These are phyloP conservation scores for Tyrannus savana DNA, from an alignment of 2,113 vertebrate genomes.

Conservation along the genomic window DNA sequence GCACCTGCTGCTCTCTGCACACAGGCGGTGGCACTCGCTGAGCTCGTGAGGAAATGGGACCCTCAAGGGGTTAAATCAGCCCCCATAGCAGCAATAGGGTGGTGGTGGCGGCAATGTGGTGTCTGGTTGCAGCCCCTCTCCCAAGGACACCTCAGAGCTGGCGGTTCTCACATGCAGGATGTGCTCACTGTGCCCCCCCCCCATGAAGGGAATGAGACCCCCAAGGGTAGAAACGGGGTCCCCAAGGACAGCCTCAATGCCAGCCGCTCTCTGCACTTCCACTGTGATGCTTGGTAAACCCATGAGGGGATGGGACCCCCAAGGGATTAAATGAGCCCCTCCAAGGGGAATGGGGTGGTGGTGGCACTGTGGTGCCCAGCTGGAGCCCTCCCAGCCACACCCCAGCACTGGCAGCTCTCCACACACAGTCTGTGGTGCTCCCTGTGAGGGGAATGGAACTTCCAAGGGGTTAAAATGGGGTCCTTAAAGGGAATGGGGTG, in stretches of 20 bases:
- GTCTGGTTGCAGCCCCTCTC: background rate
- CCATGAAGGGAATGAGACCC: background rate
- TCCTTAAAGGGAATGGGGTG: no score
- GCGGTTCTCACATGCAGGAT: background rate
- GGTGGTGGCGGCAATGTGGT: no score
- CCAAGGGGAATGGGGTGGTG: background rate
- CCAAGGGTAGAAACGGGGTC: background rate
- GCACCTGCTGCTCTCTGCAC: no score
- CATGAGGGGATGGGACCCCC: background rate
- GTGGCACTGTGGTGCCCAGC: background rate
- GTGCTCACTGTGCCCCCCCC: fast-evolving
- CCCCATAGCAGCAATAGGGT: no score
- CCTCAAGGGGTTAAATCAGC: background rate
- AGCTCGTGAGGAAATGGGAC: background rate
- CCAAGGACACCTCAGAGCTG: background rate
- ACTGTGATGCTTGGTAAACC: background rate
- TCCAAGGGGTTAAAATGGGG: no score
- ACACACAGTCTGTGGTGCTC: background rate
- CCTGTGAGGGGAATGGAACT: background rate
- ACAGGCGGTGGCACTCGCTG: background rate
- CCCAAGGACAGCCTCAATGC: background rate
- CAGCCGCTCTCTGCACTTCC: background rate
- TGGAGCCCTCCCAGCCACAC: background rate
- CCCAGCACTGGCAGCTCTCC: background rate
- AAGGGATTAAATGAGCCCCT: background rate